Evolutionary conservation across 2,888 invertebrate genomes (phyloP), one percentile per base, ranked within the genome.

Genomic region (Agrenia bidenticulata): DNA sequence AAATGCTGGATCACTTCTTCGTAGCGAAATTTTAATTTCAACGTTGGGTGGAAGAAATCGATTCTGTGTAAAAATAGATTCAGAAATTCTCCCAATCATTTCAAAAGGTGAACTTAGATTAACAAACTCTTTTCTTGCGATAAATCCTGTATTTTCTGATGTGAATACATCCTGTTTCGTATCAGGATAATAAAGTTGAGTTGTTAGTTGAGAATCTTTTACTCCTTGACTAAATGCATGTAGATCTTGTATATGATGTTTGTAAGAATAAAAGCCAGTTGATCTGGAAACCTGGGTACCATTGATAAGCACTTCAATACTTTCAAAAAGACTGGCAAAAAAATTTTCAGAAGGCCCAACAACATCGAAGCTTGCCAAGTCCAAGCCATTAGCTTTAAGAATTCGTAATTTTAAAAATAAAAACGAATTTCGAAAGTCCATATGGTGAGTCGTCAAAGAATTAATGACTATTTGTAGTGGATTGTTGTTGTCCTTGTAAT

Each of bases 131-230:
- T 21, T 19, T 37, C 57, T 32, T 2, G 9, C n/a, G 19, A 41
- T 9, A 39, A 37, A 57, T 17, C 41, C 57, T 13, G 5, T 17
- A 23, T 57, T 57, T 41, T 32, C 32, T 4, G 57, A 9, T 21
- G 2, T n/a, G 39, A 57, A 57, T 37, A 15, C 17, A 21, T 57
- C 41, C 9, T 7, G 57, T 17, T 19, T 11, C 4, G 57, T 37
- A 9, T 57, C 57, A 2, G 39, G 41, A 39, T 5, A 2, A 39
- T 17, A 57, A 5, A 57, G 17, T 41, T 57, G 57, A n/a, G 32
- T 11, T 4, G 5, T 32, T 11, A 32, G 32, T 7, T 32, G 4
- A 7, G 32, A 32, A 32, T 4, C 32, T 32, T 32, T 32, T 4
- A 11, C 32, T 11, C 32, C 32, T 32, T 4, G 11, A 11, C 32